Evolutionary conservation across 2,888 invertebrate genomes (phyloP), one percentile per base, ranked within the genome.

Genomic region (Chymomyza amoena): DNA sequence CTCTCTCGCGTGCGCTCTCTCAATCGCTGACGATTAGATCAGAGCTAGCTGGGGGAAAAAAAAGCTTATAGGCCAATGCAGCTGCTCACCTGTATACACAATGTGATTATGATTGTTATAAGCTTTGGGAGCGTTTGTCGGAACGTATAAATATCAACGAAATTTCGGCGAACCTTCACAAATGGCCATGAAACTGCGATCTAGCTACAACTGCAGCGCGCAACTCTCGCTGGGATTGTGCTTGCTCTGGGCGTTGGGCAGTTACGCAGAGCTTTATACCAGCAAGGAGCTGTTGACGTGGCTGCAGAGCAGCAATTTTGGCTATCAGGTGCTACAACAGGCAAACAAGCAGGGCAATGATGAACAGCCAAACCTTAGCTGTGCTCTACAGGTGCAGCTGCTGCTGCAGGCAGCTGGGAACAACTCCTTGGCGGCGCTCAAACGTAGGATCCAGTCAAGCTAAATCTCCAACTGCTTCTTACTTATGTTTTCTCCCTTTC

Each of bases 281-380:
- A 56, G 39, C 13, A 16, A 36, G n/a, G 16, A 66, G 18, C 32
- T 66, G 54, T 15, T 66, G 6, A 45, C 25, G 51, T 84, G 88
- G 88, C 51, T 88, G 71, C 88, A 80, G 64, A 57, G 54, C 3
- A 86, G 82, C 60, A 84, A 88, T 45, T 69, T 88, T 39, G 84
- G 88, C 51, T 80, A 77, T 25, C 87, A 81, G 70, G 85, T 84
- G 28, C 64, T 84, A 3, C 75, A 70, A 18, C 75, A 75, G 59
- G 78, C 73, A 4, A 9, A 62, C 10, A 73, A 66, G 4, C 32
- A 61, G 6, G 71, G 39, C 18, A 18, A 61, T 45, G 61, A 39
- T 25, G 63, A 61, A 9, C 28, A 50, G 5, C 64, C 45, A 7
- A 71, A 85, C 51, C 25, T 6, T 5, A 25, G 18, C n/a, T 88